Conservation (phyloP, 2,888 invertebrate species). For the Sinodicranocentrus sp. region DNA sequence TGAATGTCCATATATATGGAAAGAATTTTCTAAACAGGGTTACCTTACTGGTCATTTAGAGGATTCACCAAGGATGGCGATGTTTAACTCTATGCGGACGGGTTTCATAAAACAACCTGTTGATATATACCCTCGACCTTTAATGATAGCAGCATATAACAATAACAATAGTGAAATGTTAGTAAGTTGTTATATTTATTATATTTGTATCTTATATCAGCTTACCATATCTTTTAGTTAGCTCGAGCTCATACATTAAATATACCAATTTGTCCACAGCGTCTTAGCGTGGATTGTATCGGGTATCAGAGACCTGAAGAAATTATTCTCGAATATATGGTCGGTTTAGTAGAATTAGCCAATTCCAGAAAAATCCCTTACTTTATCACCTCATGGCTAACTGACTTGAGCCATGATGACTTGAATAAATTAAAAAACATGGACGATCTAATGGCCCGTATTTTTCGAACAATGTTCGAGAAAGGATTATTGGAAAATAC, state of each 20-base stretch:
- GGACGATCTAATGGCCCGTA: conserved; percentile 44
- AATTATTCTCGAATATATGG: conserved; percentile 67
- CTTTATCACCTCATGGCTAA: conserved; percentile 70
- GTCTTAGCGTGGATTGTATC: conserved; percentile 58
- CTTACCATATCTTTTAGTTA: too few relatives aligned
- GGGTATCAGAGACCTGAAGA: conserved; percentile 69
- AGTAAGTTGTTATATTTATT: too few relatives aligned
- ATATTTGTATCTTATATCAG: too few relatives aligned
- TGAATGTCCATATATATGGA: conserved; percentile 88
- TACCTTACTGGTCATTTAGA: conserved; percentile 79
- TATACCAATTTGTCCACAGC: too few relatives aligned
- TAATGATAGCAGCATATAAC: conserved; percentile 81
- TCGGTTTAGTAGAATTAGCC: conserved; percentile 82
- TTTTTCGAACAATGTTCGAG: conserved; percentile 78
- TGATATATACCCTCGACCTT: conserved; percentile 89
- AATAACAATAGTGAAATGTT: conserved; percentile 8
- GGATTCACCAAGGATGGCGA: conserved; percentile 85
- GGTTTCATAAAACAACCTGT: conserved; percentile 87
- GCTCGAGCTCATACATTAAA: too few relatives aligned
- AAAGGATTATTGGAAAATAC: conserved; percentile 83
- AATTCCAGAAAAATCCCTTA: conserved; percentile 82
- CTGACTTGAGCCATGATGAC: conserved; percentile 67
- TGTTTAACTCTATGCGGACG: conserved; percentile 86
- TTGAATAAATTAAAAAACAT: conserved; percentile 53
- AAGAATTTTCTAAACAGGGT: conserved; percentile 82